Percentiles rank a stretch among this genome's conserved stretches.
Evolutionary conservation across 2,113 vertebrate species (phyloP).

Genomic region (Calidris pygmaea): DNA sequence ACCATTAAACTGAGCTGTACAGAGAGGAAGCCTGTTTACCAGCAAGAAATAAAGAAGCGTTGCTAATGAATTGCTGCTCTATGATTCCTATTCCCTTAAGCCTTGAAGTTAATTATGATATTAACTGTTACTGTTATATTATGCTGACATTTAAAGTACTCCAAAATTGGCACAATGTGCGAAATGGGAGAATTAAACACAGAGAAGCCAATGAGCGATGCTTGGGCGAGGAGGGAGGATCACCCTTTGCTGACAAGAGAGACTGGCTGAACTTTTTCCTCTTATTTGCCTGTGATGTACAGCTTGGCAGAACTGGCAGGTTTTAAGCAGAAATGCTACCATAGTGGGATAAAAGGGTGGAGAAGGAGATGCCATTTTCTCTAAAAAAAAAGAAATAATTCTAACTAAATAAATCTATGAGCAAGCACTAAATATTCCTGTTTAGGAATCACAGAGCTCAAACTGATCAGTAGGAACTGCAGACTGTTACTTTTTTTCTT

Average conservation of each 20-base stretch:
- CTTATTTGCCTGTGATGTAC: neutral
- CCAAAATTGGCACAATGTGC: neutral
- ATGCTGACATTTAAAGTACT: conserved; percentile 18
- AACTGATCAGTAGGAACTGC: neutral
- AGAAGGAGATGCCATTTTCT: neutral
- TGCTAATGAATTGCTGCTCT: conserved; percentile 5
- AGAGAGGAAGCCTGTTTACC: neutral
- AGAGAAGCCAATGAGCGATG: neutral
- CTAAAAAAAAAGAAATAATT: neutral
- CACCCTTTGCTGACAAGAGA: neutral
- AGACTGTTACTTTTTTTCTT: neutral
- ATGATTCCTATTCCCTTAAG: conserved; percentile 17
- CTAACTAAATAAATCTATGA: neutral
- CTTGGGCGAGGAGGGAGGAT: neutral
- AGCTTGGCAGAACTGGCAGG: neutral
- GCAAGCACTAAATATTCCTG: neutral
- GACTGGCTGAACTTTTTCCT: neutral
- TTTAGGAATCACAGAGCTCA: neutral
- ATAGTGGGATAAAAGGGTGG: neutral
- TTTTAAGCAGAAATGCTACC: neutral
- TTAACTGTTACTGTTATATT: neutral
- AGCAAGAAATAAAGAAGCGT: neutral
- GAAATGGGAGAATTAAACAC: conserved; percentile 1
- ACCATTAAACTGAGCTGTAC: neutral
- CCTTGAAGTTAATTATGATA: conserved; percentile 37